Percentiles rank a stretch among this genome's conserved stretches.
phyloP scores from a whole-genome alignment of 2,888 invertebrate species.

The Scaeva pyrastri region DNA sequence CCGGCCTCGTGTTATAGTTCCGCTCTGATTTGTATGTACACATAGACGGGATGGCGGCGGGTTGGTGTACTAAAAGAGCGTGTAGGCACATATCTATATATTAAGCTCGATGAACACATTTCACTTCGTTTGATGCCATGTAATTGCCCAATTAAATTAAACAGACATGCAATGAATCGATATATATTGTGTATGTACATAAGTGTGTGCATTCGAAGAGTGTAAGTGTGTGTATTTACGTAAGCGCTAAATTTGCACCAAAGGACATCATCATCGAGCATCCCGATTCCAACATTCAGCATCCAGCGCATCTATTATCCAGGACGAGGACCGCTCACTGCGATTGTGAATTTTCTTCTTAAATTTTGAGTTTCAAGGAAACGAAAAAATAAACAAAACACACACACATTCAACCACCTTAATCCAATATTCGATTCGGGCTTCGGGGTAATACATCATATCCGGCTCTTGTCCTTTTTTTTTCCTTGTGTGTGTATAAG shows the following conservation, averaged over 20 bases:
- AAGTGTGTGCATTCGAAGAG: not conserved
- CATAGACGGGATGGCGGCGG: not conserved
- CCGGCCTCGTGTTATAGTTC: not conserved
- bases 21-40: not conserved
- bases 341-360: not conserved
- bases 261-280: not conserved
- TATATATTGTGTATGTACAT: not conserved
- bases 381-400: not conserved
- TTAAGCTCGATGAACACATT: slow-evolving; percentile 66
- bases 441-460: slow-evolving; percentile 22
- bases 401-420: not conserved
- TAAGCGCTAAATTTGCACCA: not conserved
- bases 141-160: slow-evolving; percentile 76
- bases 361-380: not conserved
- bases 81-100: not conserved
- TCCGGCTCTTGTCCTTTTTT: not conserved
- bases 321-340: not conserved
- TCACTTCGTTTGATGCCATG: slow-evolving; percentile 71
- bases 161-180: slow-evolving; percentile 52
- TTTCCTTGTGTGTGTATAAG: not conserved
- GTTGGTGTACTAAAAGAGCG: not conserved
- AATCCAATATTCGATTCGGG: slow-evolving; percentile 21
- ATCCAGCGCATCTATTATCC: too few relatives aligned
- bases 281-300: too few relatives aligned
- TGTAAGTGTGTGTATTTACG: not conserved